A percentile compares a stretch with the other conserved stretches of the same genome.
These are phyloP conservation scores for Apamea anceps DNA, from an alignment of 2,888 invertebrate genomes.

Conservation along the genomic window DNA sequence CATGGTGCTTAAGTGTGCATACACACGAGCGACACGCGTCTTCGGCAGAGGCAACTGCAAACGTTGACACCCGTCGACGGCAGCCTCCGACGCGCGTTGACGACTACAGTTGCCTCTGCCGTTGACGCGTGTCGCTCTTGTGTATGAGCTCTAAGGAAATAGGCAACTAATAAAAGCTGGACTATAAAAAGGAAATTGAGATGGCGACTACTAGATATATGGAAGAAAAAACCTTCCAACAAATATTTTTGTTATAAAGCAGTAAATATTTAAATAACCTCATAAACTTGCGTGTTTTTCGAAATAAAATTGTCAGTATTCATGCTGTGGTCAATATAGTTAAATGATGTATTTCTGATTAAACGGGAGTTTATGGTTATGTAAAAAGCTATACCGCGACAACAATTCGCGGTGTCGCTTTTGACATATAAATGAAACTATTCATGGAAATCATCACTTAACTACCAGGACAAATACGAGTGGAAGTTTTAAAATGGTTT, in stretches of 20 bases:
- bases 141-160: not conserved
- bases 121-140: too few relatives aligned
- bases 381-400: not conserved
- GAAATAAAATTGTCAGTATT: not conserved
- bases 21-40: not conserved
- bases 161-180: too few relatives aligned
- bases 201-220: not conserved
- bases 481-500: not conserved
- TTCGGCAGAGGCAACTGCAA: too few relatives aligned
- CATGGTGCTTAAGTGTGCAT: not conserved
- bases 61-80: too few relatives aligned
- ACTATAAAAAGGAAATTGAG: not conserved
- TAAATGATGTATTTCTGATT: not conserved
- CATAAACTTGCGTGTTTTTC: not conserved
- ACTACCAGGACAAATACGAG: not conserved
- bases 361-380: not conserved
- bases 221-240: not conserved
- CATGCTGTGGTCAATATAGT: not conserved
- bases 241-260: not conserved
- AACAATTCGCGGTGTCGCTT: not conserved
- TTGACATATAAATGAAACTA: not conserved
- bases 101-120: too few relatives aligned
- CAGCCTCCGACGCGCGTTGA: too few relatives aligned
- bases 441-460: not conserved
- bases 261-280: not conserved